Evolutionary conservation across 1,140 invertebrate genomes (phyloP).

Genomic region (Dufourea novaeangliae): DNA sequence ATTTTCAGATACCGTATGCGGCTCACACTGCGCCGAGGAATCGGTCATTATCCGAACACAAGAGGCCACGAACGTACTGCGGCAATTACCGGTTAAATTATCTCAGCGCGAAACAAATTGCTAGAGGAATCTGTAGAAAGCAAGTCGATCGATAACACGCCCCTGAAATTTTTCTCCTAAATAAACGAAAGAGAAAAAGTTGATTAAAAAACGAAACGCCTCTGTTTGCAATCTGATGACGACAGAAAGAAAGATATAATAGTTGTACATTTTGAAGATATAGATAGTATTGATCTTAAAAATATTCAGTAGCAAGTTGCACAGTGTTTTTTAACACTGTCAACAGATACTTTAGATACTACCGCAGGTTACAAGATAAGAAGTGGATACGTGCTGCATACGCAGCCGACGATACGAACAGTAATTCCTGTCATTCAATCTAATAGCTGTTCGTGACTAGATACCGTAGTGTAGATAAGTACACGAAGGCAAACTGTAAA

Average conservation of each 20-base stretch:
- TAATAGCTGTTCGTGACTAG: slow-evolving; percentile 41
- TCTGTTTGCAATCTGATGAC: not conserved
- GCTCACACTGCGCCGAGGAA: slow-evolving; percentile 43
- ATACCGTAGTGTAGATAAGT: slow-evolving; percentile 19
- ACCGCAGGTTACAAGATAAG: slow-evolving; percentile 7
- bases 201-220: not conserved
- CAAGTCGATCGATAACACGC: not conserved
- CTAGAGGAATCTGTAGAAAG: not conserved
- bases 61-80: not conserved
- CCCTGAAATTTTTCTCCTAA: too few relatives aligned
- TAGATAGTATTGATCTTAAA: too few relatives aligned
- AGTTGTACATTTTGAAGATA: not conserved
- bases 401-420: slow-evolving; percentile 8
- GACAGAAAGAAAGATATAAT: not conserved
- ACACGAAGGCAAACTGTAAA: slow-evolving; percentile 21
- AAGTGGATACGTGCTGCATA: slow-evolving; percentile 17
- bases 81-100: slow-evolving; percentile 29
- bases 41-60: slow-evolving; percentile 23
- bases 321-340: not conserved
- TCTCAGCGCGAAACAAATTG: not conserved
- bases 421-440: slow-evolving; percentile 44
- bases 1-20: slow-evolving; percentile 33
- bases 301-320: too few relatives aligned
- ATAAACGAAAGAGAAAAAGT: too few relatives aligned
- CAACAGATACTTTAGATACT: not conserved